Evolutionary conservation across 1,140 invertebrate genomes (phyloP).

Genomic region (Drosophila sechellia): DNA sequence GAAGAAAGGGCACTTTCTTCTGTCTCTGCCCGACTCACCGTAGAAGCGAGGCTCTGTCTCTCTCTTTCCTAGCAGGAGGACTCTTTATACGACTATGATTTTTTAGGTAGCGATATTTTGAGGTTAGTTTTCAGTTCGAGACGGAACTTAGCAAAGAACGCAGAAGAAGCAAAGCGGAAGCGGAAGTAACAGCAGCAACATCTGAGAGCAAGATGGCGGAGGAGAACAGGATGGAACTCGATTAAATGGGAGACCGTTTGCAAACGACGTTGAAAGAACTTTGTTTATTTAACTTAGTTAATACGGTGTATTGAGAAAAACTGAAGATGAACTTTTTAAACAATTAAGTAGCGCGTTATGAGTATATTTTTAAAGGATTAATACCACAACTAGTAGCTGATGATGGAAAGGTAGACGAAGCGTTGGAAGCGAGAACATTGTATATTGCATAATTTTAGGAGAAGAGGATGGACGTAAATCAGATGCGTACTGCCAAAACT

Average conservation of each 20-base stretch:
- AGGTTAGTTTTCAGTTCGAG: conserved; percentile 43
- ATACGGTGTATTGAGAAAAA: conserved; percentile 33
- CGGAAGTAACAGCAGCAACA: conserved; percentile 21
- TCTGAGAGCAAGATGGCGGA: conserved; percentile 1
- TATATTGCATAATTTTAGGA: conserved; percentile 80
- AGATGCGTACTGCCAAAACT: conserved; percentile 83
- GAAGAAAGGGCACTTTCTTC: conserved; percentile 28
- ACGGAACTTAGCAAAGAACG: conserved; percentile 14
- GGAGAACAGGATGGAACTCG: conserved; percentile 35
- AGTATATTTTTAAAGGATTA: conserved; percentile 70
- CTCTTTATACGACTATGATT: conserved; percentile 38
- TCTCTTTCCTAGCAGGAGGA: conserved; percentile 19
- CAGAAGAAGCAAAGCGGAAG: conserved; percentile 1
- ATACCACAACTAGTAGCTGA: conserved; percentile 50
- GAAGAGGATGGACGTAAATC: conserved; percentile 49
- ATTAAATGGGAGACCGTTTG: conserved; percentile 25
- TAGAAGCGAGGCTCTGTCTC: conserved; percentile 20
- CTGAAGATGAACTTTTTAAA: conserved; percentile 68
- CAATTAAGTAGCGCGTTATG: conserved; percentile 80
- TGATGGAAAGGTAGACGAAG: conserved; percentile 10
- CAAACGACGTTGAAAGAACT: conserved; percentile 59
- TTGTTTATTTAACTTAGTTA: conserved; percentile 81
- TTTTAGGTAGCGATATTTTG: conserved; percentile 51
- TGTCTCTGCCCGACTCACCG: conserved; percentile 34
- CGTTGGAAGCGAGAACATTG: conserved; percentile 60